Evolutionary conservation across 2,797 vertebrate species (phyloP), one percentile per base, ranked within the genome.

Genomic region (Jordanella pulchra): DNA sequence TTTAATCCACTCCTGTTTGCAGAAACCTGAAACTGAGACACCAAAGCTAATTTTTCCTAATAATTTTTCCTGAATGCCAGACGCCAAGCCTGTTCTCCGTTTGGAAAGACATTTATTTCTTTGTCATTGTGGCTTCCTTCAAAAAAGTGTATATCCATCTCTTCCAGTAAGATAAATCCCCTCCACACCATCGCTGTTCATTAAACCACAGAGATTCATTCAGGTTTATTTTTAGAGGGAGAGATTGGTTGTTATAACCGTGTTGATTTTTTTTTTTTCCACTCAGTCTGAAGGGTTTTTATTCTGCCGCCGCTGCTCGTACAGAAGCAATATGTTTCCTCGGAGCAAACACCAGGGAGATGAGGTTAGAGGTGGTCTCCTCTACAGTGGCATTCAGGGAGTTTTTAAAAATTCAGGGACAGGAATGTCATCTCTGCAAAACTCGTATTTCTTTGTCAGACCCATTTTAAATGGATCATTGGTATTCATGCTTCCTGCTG

Each of bases 141-240:
- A 82, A 83, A 88, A 83, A 35, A 35, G 32, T n/a, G 78, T 65
- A 64, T 81, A 78, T 88, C 81, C 78, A 82, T 86, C 82, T 77
- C 71, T 44, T 86, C 78, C 78, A 86, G 84, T 87, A 83, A 86
- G 81, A 84, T 86, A 77, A 88, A 86, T 81, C 77, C 81, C 77
- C 77, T 35, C 76, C 23, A 79, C 80, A 42, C 75, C 70, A 82
- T 79, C 80, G 74, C 61, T 30, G 67, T 84, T 88, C 84, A 89
- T 90, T 87, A 89, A 89, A 82, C 77, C 83, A 82, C 76, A 0
- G 72, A 87, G 84, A 85, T 80, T 86, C 82, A 83, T 88, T 86
- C 71, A 73, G 79, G 73, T 87, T 86, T 87, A 86, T 89, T 87
- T 89, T 89, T 89, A 83, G 83, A 73, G 74, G 15, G 83, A 74